phyloP scores from a whole-genome alignment of 2,113 vertebrate genomes.

The Serinus canaria region DNA sequence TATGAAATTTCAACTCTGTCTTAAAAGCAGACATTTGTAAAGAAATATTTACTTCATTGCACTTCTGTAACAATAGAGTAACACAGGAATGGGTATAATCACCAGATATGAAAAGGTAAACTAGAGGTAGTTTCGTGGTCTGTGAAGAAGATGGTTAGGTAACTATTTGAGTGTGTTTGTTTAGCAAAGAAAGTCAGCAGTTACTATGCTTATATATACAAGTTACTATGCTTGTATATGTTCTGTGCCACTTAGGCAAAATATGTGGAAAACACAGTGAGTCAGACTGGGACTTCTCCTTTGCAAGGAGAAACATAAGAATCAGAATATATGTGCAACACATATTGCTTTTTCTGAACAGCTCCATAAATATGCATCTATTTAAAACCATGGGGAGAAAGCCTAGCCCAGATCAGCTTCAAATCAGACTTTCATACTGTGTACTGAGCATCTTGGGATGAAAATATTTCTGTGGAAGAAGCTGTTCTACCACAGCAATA shows the following conservation, averaged over 20 bases:
- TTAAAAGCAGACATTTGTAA: neutral
- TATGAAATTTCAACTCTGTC: neutral
- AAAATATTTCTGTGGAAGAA: neutral
- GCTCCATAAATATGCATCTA: conserved; percentile 24
- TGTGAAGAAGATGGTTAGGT: neutral
- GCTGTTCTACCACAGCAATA: neutral
- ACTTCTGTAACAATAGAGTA: neutral
- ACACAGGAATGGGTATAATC: neutral
- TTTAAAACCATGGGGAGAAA: conserved; percentile 5
- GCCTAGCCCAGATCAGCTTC: neutral
- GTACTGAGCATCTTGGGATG: neutral
- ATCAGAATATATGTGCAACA: conserved; percentile 3
- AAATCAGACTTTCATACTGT: neutral
- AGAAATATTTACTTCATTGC: neutral
- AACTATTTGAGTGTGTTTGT: neutral
- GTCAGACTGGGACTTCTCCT: neutral
- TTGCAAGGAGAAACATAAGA: neutral
- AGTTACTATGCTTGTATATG: neutral
- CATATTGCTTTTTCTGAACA: neutral
- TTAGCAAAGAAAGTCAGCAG: neutral
- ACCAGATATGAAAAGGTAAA: neutral
- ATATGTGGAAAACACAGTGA: conserved; percentile 7
- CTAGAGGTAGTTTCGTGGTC: neutral
- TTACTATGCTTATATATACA: neutral
- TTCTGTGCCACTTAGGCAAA: neutral